Evolutionary conservation across 1,140 invertebrate genomes (phyloP).

Genomic region (Elymnias hypermnestra): DNA sequence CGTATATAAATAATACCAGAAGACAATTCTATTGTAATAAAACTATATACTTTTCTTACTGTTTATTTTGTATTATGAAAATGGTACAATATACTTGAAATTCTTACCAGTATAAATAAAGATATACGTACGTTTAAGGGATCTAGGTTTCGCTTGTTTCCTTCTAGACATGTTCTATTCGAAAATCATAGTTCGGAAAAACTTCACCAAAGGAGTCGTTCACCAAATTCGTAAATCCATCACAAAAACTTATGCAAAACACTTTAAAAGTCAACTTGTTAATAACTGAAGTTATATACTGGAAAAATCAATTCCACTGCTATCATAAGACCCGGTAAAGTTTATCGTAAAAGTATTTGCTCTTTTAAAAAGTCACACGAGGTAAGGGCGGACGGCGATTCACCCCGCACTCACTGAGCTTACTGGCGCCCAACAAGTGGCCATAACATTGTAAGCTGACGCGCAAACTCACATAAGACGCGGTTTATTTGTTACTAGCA

Average conservation of each 20-base stretch:
- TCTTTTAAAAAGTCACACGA: constrained; percentile 23
- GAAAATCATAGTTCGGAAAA: constrained; percentile 16
- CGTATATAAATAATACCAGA: too few relatives aligned
- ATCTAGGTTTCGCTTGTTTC: constrained; percentile 74
- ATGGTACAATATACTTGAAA: too few relatives aligned
- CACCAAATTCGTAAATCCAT: background rate
- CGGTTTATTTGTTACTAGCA: constrained; percentile 30
- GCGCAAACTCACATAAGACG: constrained; percentile 69
- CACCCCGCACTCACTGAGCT: constrained; percentile 63
- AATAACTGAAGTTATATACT: too few relatives aligned
- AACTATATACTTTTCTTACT: too few relatives aligned
- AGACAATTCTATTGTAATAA: too few relatives aligned
- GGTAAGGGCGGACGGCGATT: constrained; percentile 43
- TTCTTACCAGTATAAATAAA: too few relatives aligned
- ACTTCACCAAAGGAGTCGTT: background rate
- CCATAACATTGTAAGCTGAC: constrained; percentile 57
- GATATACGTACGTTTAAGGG: constrained; percentile 72
- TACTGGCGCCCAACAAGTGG: constrained; percentile 75
- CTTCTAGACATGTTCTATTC: constrained; percentile 64
- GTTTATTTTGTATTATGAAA: too few relatives aligned
- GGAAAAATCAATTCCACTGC: too few relatives aligned
- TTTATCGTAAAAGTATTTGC: constrained; percentile 41
- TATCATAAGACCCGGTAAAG: constrained; percentile 37
- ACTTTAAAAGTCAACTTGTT: too few relatives aligned
- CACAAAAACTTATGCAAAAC: background rate